Evolutionary conservation across 2,113 vertebrate genomes (phyloP).

Genomic region (Sarotherodon lohbergeri): DNA sequence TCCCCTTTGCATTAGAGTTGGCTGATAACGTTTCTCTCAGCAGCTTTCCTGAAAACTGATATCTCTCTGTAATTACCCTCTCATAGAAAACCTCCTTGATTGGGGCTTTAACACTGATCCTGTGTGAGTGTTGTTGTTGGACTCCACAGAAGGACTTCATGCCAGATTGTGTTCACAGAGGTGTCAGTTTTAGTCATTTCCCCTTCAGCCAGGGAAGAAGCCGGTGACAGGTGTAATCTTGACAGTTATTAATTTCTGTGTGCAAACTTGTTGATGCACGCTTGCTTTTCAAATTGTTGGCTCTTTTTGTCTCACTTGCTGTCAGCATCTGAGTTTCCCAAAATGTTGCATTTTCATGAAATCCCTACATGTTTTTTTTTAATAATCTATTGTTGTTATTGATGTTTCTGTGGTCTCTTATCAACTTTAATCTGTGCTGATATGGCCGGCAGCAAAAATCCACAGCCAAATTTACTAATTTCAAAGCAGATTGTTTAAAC

Average conservation of each 20-base stretch:
- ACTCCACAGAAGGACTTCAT: background rate
- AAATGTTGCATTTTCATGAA: background rate
- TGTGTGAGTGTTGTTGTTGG: slow-evolving; percentile 17
- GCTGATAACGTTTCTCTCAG: background rate
- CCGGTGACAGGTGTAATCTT: slow-evolving; percentile 44
- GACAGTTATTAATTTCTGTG: slow-evolving; percentile 34
- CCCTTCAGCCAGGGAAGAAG: slow-evolving; percentile 1
- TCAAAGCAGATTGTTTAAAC: background rate
- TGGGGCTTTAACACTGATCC: background rate
- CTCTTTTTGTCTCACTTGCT: background rate
- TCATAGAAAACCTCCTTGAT: background rate
- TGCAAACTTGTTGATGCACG: slow-evolving; percentile 32
- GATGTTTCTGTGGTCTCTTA: background rate
- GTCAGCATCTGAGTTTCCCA: background rate
- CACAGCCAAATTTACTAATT: background rate
- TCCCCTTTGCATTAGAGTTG: background rate
- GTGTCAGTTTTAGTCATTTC: slow-evolving; percentile 32
- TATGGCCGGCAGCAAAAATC: background rate
- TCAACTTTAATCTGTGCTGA: background rate
- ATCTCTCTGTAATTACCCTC: background rate
- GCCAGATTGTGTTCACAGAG: slow-evolving; percentile 13
- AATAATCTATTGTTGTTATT: background rate
- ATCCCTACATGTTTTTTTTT: background rate
- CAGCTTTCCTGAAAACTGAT: background rate
- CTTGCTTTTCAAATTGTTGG: background rate